Evolutionary conservation across 2,888 invertebrate genomes (phyloP), one percentile per base, ranked within the genome.

Genomic region (Trissolcus japonicus): DNA sequence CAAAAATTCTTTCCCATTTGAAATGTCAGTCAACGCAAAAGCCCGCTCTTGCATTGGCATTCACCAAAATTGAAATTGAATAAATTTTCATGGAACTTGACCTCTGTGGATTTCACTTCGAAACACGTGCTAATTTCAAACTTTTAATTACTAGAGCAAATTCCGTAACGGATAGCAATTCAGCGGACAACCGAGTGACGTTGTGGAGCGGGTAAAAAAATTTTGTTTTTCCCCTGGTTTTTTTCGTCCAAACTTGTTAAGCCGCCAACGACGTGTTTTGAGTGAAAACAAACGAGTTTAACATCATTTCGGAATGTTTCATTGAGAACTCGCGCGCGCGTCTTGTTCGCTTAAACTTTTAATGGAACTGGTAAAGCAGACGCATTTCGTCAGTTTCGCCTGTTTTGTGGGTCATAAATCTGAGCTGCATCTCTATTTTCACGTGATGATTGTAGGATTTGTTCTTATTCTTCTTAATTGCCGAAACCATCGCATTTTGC

Each of bases 111-210:
- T 57, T 71, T 57, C 62, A 35, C 35, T 61, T 59, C 57, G 54
- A 71, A 71, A 76, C 73, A 79, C 67, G 69, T 59, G 67, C 73
- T 76, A 66, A 76, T 79, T 79, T 59, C 59, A 46, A 79, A 71
- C 67, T 71, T 76, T 79, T 74, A 79, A 79, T 79, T 76, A 73
- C 76, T 63, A 63, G 67, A 76, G 54, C 60, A 59, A 54, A 72
- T 55, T 54, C 55, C 59, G 72, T 67, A 63, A 72, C 72, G 46
- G 46, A 67, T 72, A 72, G 62, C 68, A 77, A 72, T 77, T 77
- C 62, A 53, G 46, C 57, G 68, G 65, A 73, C 63, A 73, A 59
- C 50, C 55, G 43, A 56, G 19, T 16, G 41, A 35, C 17, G 35
- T 35, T 11, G 35, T 2, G 11, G 11, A 35, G 35, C 11, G 35